Evolutionary conservation across 2,797 vertebrate species (phyloP).

Genomic region (Micrastur ruficollis): DNA sequence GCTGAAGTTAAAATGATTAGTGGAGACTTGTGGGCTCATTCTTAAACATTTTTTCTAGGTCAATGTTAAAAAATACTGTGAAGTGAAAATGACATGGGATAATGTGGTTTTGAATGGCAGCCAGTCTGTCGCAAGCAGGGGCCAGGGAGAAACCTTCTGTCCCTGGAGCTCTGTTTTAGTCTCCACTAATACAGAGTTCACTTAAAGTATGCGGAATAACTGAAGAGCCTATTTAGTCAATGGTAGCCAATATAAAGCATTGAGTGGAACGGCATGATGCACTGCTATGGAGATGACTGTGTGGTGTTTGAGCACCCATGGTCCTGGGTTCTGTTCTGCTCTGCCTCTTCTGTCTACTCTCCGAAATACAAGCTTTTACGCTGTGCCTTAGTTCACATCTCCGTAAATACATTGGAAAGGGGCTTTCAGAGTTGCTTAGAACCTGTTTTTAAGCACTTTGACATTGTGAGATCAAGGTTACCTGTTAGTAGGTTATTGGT

Average conservation of each 20-base stretch:
- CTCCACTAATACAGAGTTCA: not conserved
- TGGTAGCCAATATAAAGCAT: not conserved
- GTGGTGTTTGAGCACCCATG: not conserved
- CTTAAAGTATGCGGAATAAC: not conserved
- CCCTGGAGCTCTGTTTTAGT: not conserved
- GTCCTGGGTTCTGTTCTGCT: not conserved
- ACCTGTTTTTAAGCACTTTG: not conserved
- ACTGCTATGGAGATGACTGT: not conserved
- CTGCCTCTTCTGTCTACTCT: not conserved
- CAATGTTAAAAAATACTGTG: not conserved
- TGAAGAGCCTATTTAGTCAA: not conserved
- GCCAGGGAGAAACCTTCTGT: not conserved
- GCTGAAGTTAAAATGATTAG: not conserved
- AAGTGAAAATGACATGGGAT: not conserved
- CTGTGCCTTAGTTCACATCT: not conserved
- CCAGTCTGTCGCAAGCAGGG: not conserved
- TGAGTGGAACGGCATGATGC: not conserved
- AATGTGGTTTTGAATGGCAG: not conserved
- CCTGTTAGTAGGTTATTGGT: not conserved
- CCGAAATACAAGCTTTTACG: not conserved
- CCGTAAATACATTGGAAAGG: not conserved
- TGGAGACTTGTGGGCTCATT: not conserved
- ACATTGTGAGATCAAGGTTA: not conserved
- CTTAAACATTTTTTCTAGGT: not conserved
- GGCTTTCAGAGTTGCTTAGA: not conserved